Base-by-base conservation (phyloP, 2,113 vertebrate species). In the Engraulis encrasicolus region DNA sequence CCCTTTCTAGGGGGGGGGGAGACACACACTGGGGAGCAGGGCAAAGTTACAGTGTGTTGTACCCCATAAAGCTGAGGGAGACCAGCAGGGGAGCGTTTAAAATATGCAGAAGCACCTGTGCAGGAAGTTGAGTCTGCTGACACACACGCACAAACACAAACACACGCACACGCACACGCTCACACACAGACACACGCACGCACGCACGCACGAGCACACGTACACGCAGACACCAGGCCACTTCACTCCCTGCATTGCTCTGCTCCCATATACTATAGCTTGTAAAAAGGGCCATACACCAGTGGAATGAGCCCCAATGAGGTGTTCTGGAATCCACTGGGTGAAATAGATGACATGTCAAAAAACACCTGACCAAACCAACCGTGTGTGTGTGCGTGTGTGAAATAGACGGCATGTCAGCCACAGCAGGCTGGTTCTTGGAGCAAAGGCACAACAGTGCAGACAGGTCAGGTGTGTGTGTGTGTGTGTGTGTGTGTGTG, bases 391-490 rank as follows among this genome's bases (percentile, higher is more conserved):
- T n/a, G n/a, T n/a, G n/a, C n/a, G n/a, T 31, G 58, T n/a, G 58
- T 66, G 23, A 66, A 66, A 66, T 31, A 23, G 0, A 27, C 20
- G 20, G n/a, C 58, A 61, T n/a, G 11, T 12, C 54, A 58, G 54
- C 4, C 20, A 20, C 58, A 66, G 58, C 23, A 66, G 58, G 58
- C 58, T 66, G 40, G 40, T 14, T 15, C 14, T 66, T 23, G n/a
- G n/a, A 58, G 20, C 1, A 6, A 58, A 31, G 31, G 27, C 27
- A 66, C 58, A 31, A 27, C 6, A 66, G 23, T 66, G 11, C 58
- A 66, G 58, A 66, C 58, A 31, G 58, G 23, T 31, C 58, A 66
- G 20, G 23, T 66, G 58, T 66, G 58, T 66, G 58, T 66, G 58
- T 66, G 58, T 66, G 58, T 27, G 58, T 1, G 23, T 27, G 58